Conservation (phyloP, 1,140 invertebrate genomes). For the Drosophila truncata region DNA sequence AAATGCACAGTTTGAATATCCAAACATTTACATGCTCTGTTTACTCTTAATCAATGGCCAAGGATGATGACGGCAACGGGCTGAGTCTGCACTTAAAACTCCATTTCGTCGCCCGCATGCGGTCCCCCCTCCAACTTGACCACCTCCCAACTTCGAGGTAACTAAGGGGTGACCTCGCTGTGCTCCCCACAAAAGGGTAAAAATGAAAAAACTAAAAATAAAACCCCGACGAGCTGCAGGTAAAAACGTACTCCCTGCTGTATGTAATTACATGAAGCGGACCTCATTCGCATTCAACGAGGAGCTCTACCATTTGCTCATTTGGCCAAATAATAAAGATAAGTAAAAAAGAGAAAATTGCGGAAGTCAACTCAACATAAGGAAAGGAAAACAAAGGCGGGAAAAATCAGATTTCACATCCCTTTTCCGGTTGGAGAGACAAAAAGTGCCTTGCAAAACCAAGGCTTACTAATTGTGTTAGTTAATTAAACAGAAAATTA, state of each 20-base stretch:
- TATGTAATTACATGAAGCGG: slow-evolving; percentile 39
- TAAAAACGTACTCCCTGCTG: slow-evolving; percentile 21
- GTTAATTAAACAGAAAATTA: slow-evolving; percentile 39
- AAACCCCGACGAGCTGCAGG: slow-evolving; percentile 15
- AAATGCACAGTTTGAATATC: slow-evolving; percentile 65
- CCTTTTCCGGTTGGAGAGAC: not conserved
- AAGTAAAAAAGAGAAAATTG: slow-evolving; percentile 24
- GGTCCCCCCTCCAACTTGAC: slow-evolving; percentile 5
- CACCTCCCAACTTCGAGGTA: not conserved
- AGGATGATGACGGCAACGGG: slow-evolving; percentile 53
- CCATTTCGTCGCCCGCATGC: slow-evolving; percentile 50
- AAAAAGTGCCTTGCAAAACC: not conserved
- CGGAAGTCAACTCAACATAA: slow-evolving; percentile 39
- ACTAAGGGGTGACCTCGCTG: not conserved
- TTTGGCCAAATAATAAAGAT: slow-evolving; percentile 49
- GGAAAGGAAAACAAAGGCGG: slow-evolving; percentile 17
- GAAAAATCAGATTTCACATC: slow-evolving; percentile 30
- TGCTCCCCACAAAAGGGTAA: slow-evolving; percentile 19
- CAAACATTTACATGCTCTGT: slow-evolving; percentile 78
- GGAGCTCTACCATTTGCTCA: slow-evolving; percentile 36
- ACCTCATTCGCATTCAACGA: slow-evolving; percentile 38
- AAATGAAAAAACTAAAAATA: slow-evolving; percentile 38
- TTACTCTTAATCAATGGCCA: slow-evolving; percentile 79
- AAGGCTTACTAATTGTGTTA: slow-evolving; percentile 12
- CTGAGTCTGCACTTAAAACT: slow-evolving; percentile 44